Conservation (phyloP, 2,888 invertebrate species). For the Athripsodes cinereus region DNA sequence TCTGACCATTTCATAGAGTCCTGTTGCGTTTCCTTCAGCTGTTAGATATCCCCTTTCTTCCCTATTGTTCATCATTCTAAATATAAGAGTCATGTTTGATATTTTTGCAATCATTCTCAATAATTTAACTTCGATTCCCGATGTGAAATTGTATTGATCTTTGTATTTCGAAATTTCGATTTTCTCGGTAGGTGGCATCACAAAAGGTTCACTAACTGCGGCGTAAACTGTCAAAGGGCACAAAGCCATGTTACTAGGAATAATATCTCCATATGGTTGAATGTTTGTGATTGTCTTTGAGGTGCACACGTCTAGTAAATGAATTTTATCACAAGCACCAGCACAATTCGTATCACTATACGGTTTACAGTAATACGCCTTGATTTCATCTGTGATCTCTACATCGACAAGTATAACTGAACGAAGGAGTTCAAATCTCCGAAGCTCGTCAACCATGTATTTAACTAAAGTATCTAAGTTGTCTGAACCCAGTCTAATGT, state of each 20-base stretch:
- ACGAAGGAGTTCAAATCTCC: constrained; percentile 39
- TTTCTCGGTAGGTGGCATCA: constrained; percentile 40
- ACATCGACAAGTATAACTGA: constrained; percentile 43
- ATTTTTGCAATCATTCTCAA: constrained; percentile 45
- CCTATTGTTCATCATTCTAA: constrained; percentile 37
- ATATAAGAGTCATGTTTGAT: constrained; percentile 43
- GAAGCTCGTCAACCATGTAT: constrained; percentile 41
- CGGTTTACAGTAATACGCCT: constrained; percentile 45
- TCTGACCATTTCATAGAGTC: constrained; percentile 37
- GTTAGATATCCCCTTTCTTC: constrained; percentile 44
- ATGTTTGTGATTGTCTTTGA: constrained; percentile 35
- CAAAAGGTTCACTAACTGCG: constrained; percentile 45
- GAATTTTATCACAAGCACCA: constrained; percentile 40
- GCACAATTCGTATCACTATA: constrained; percentile 44
- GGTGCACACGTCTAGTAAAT: constrained; percentile 41
- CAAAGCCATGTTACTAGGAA: constrained; percentile 41
- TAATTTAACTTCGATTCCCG: constrained; percentile 44
- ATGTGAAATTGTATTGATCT: constrained; percentile 39
- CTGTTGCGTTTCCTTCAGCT: constrained; percentile 40
- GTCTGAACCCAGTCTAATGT: constrained; percentile 36
- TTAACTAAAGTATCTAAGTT: constrained; percentile 37
- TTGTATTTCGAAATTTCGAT: constrained; percentile 30
- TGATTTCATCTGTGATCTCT: constrained; percentile 35
- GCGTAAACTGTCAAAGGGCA: constrained; percentile 44
- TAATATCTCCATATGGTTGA: constrained; percentile 37